These are phyloP conservation scores for Allophyes oxyacanthae DNA, from an alignment of 2,888 invertebrate species.

Conservation along the genomic window DNA sequence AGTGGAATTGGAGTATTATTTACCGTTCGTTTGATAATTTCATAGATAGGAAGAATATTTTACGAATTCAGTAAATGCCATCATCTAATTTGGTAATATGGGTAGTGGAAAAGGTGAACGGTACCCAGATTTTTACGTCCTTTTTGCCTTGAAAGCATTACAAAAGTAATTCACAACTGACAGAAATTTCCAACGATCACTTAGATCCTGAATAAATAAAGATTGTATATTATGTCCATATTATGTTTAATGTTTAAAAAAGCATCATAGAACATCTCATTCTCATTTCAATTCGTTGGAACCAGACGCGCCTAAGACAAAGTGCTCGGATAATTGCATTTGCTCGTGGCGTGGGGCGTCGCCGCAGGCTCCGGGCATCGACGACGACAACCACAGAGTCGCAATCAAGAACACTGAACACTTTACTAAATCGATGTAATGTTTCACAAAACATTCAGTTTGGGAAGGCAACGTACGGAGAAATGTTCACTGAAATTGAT, in stretches of 20 bases:
- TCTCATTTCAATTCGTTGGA: slow-evolving; percentile 46
- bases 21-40: slow-evolving; percentile 4
- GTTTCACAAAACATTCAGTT: slow-evolving; percentile 10
- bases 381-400: slow-evolving; percentile 27
- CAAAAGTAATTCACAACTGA: not conserved
- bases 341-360: slow-evolving; percentile 49
- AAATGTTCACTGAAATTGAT: slow-evolving; percentile 5
- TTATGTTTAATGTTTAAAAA: too few species aligned
- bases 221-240: too few species aligned
- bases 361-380: slow-evolving; percentile 48
- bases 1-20: slow-evolving; percentile 3
- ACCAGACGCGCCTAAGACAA: slow-evolving; percentile 65
- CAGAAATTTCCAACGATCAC: too few species aligned
- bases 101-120: not conserved
- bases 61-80: not conserved
- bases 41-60: not conserved
- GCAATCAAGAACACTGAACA: slow-evolving; percentile 38
- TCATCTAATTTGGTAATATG: not conserved
- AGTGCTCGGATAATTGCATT: slow-evolving; percentile 82
- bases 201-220: too few species aligned
- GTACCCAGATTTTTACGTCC: not conserved
- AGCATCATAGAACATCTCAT: too few species aligned
- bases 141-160: not conserved
- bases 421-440: slow-evolving; percentile 25
- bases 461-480: slow-evolving; percentile 1